Evolutionary conservation across 2,888 invertebrate genomes (phyloP), one percentile per base, ranked within the genome.

Genomic region (Hipparchia semele): DNA sequence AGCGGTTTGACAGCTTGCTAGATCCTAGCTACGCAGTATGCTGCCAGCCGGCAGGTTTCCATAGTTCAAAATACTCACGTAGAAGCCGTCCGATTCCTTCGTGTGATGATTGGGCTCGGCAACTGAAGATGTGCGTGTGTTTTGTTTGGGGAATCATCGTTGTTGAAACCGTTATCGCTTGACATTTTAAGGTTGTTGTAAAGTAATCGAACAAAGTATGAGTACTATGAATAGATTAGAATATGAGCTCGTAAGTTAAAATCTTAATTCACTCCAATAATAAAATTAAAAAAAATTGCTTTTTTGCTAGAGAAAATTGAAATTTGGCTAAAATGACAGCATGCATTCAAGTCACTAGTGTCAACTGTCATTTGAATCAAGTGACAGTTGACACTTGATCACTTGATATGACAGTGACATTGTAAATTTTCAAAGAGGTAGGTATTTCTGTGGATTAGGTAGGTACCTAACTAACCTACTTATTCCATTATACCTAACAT

Each of bases 41-140:
- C 39, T 60, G 12, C 12, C 12, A 9, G 10, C 5, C 9, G 10
- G 33, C 13, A 13, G 13, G 6, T 13, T 8, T 45, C 45, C 3
- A 45, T 53, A 58, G 53, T 39, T 53, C 54, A 45, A n/a, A n/a
- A 46, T 60, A 95, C 96, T 96, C 94, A 97, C 97, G 97, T 97
- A 74, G 97, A 97, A 76, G 96, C 95, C 76, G 97, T 97, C 82
- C 97, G 94, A 78, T 96, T 97, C 81, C 97, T 94, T 84, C 96
- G 95, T 12, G 97, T 97, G 77, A 97, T 96, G 79, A 97, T 96
- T 61, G 97, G 97, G 85, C 96, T 97, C 33, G 97, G 97, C 79
- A 97, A 89, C 83, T 94, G 95, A 74, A 95, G 87, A 81, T 91
- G 92, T 56, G 91, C 83, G 81, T 85, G 87, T 58, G 89, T 89